phyloP scores from a whole-genome alignment of 2,113 vertebrate genomes.

The Austrofundulus limnaeus region DNA sequence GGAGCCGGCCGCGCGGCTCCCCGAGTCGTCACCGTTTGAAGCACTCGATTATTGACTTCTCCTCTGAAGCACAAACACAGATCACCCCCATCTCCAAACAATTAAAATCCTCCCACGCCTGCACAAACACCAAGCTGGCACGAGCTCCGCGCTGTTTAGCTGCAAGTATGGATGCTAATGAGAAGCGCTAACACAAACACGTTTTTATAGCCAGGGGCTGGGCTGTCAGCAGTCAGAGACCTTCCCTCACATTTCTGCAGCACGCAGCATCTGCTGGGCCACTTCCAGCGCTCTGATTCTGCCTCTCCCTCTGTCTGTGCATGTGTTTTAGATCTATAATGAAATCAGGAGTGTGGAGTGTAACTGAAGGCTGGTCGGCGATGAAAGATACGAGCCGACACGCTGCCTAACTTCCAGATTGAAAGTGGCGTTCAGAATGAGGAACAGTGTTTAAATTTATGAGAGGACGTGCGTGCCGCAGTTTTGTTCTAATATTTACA shows the following conservation, averaged over 20 bases:
- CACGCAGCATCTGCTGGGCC: slow-evolving; percentile 34
- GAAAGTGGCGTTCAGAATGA: slow-evolving; percentile 53
- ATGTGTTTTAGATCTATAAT: slow-evolving; percentile 70
- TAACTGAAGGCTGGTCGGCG: slow-evolving; percentile 46
- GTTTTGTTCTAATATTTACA: slow-evolving; percentile 19
- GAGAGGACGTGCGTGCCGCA: not conserved
- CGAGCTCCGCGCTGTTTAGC: slow-evolving; percentile 26
- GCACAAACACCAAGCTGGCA: slow-evolving; percentile 46
- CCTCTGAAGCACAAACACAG: slow-evolving; percentile 47
- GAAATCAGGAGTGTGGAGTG: slow-evolving; percentile 65
- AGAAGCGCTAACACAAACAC: slow-evolving; percentile 52
- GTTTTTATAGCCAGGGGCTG: slow-evolving; percentile 51
- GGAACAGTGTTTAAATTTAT: slow-evolving; percentile 12
- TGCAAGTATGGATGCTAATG: slow-evolving; percentile 55
- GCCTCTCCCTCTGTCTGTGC: slow-evolving; percentile 3
- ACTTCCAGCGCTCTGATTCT: slow-evolving; percentile 23
- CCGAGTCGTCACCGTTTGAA: slow-evolving; percentile 17
- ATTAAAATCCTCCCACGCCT: slow-evolving; percentile 36
- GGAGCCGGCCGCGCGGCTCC: slow-evolving; percentile 38
- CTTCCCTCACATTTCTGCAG: slow-evolving; percentile 48
- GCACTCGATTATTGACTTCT: slow-evolving; percentile 58
- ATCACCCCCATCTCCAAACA: slow-evolving; percentile 43
- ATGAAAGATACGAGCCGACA: slow-evolving; percentile 56
- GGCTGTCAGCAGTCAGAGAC: slow-evolving; percentile 50
- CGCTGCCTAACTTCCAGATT: slow-evolving; percentile 46